These are phyloP conservation scores for Netelia melanura DNA, from an alignment of 2,888 invertebrate species.

Conservation along the genomic window DNA sequence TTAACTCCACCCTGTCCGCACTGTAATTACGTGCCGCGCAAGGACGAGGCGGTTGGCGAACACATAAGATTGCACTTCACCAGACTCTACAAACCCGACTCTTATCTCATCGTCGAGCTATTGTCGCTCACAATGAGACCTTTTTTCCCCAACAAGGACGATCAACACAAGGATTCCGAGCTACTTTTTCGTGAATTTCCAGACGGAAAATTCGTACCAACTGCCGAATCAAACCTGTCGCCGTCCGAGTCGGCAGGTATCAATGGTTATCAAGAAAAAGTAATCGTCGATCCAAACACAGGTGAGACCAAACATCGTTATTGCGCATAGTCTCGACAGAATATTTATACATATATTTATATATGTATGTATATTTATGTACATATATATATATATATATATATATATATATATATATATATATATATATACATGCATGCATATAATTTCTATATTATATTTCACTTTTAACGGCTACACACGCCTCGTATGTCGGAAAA, in stretches of 20 bases:
- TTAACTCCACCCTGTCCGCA: slow-evolving; percentile 81
- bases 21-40: slow-evolving; percentile 81
- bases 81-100: slow-evolving; percentile 81
- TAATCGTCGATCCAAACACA: slow-evolving; percentile 81
- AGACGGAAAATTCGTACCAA: slow-evolving; percentile 79
- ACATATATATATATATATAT: background rate
- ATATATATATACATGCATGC: background rate
- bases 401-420: background rate
- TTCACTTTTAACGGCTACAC: slow-evolving; percentile 29
- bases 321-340: slow-evolving; percentile 47
- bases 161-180: slow-evolving; percentile 72
- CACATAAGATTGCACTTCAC: slow-evolving; percentile 81
- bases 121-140: slow-evolving; percentile 77
- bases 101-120: slow-evolving; percentile 80
- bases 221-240: slow-evolving; percentile 69
- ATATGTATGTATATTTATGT: slow-evolving; percentile 4
- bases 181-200: slow-evolving; percentile 78
- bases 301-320: slow-evolving; percentile 79
- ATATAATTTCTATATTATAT: slow-evolving; percentile 16
- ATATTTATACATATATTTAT: slow-evolving; percentile 5
- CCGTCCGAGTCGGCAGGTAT: slow-evolving; percentile 61
- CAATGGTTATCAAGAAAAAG: slow-evolving; percentile 75
- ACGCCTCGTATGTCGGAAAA: slow-evolving; percentile 10
- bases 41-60: slow-evolving; percentile 80
- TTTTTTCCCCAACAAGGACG: slow-evolving; percentile 65